phyloP scores from a whole-genome alignment of 2,113 vertebrate genomes.

The Ochotona princeps region DNA sequence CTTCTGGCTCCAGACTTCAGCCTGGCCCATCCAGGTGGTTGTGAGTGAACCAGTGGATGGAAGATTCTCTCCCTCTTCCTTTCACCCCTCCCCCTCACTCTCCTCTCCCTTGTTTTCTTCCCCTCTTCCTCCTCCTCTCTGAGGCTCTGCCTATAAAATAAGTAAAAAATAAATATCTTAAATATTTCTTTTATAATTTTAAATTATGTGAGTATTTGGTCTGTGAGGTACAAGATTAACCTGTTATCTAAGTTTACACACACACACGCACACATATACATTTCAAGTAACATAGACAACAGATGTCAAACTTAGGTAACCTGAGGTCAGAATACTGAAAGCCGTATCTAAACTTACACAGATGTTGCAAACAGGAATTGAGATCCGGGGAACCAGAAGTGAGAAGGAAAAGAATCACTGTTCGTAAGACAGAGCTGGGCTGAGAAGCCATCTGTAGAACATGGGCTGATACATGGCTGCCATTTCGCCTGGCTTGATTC shows the following conservation, averaged over 20 bases:
- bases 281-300: constrained; percentile 52
- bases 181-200: not conserved
- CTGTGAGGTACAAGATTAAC: constrained; percentile 7
- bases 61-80: too few relatives aligned
- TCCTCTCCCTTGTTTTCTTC: too few relatives aligned
- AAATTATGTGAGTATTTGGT: constrained; percentile 9
- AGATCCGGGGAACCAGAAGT: constrained; percentile 39
- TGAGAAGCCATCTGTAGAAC: not conserved
- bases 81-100: too few relatives aligned
- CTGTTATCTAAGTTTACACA: not conserved
- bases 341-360: not conserved
- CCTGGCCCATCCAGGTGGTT: too few relatives aligned
- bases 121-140: too few relatives aligned
- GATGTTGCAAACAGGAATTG: constrained; percentile 29
- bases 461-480: not conserved
- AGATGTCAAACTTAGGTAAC: constrained; percentile 45
- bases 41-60: too few relatives aligned
- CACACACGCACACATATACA: not conserved
- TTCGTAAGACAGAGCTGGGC: not conserved
- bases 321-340: constrained; percentile 9
- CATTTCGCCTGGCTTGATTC: not conserved
- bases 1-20: too few relatives aligned
- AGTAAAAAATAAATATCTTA: too few relatives aligned
- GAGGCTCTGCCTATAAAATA: too few relatives aligned
- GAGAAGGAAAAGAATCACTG: not conserved